Evolutionary conservation across 1,140 invertebrate species (phyloP), one percentile per base, ranked within the genome.

Genomic region (Leptinotarsa undecemlineata): DNA sequence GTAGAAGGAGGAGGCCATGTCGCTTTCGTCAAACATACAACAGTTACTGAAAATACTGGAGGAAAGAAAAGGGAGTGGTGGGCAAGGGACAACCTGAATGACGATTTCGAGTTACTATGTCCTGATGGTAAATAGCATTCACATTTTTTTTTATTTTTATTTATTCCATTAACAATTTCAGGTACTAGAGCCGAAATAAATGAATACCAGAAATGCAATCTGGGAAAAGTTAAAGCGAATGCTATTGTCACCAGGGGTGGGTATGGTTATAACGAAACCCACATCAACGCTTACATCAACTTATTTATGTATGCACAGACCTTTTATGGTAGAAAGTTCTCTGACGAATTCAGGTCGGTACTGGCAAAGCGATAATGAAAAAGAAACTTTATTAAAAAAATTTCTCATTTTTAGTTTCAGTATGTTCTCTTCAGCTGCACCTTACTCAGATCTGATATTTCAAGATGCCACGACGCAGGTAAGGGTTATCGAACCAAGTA

Each of bases 1-100:
- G 94, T 98, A 1, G 97, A 99, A 86, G 96, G 95, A 15, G 95
- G 95, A 17, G 97, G 96, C 3, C 91, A 99, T 84, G 95, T 98
- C 17, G 96, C 97, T 0, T 99, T 98, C 85, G 93, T 97, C 1
- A 95, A 96, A 76, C 94, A 96, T 84, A 95, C 95, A 1, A 96
- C 96, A 1, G 94, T 98, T 0, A 89, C 90, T 23, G 96, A 98
- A 84, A 98, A 95, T 81, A 94, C 95, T 0, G 95, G 95, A 78
- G 96, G 96, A 0, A 92, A 96, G 74, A 91, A 96, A 51, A 89
- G 90, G 73, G 95, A 96, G 82, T 95, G 91, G 87, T 99, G 97
- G 97, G 95, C 97, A 0, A 86, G 98, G 20, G 97, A 98, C 82
- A 90, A 96, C 20, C 89, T 98, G 23, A 91, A 91, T 1, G 94